phyloP scores from a whole-genome alignment of 1,140 invertebrate species.

The Pseudomyrmex concolor region DNA sequence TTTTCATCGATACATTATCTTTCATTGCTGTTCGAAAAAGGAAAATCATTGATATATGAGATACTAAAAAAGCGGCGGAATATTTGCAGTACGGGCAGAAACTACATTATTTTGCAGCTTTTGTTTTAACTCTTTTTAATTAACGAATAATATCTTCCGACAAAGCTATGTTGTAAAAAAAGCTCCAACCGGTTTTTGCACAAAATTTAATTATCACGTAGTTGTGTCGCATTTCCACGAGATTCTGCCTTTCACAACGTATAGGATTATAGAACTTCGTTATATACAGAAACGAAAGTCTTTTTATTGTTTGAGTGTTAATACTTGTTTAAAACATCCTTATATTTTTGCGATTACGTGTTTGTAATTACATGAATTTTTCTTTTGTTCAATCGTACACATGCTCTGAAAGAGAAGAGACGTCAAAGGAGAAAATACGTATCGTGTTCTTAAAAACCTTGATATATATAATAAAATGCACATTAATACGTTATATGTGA shows the following conservation, averaged over 20 bases:
- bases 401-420: background rate
- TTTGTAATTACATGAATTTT: conserved; percentile 15
- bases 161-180: conserved; percentile 16
- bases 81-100: conserved; percentile 7
- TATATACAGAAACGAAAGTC: conserved; percentile 10
- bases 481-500: background rate
- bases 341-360: background rate
- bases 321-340: conserved; percentile 19
- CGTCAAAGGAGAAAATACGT: background rate
- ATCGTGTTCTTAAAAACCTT: background rate
- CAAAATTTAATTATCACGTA: conserved; percentile 56
- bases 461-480: too few species aligned
- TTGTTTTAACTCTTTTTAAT: conserved; percentile 31
- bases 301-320: conserved; percentile 2
- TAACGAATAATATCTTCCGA: conserved; percentile 24
- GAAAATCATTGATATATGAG: background rate
- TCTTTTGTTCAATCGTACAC: background rate
- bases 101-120: background rate
- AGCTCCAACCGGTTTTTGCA: background rate
- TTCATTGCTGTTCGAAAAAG: background rate
- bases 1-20: background rate
- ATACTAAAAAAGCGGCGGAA: conserved; percentile 12
- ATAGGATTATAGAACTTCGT: conserved; percentile 22
- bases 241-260: conserved; percentile 19
- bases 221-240: conserved; percentile 8